Base-by-base conservation (phyloP, 2,797 vertebrate species). In the Neomorphus geoffroyi region DNA sequence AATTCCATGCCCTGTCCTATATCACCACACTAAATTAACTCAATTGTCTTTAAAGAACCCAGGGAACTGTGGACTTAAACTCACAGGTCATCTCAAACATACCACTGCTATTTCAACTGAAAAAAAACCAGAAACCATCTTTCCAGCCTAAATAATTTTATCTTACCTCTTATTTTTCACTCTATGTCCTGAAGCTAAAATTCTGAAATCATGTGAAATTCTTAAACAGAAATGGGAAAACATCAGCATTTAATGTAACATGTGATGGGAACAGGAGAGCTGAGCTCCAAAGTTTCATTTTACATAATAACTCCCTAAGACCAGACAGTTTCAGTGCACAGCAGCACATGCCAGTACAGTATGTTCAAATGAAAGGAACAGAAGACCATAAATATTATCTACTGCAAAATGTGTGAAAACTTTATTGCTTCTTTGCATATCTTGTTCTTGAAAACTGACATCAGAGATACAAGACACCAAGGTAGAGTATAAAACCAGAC, bases 401-500 rank as follows among this genome's bases (percentile, higher is more conserved):
- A 24, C n/a, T 48, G 33, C 22, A 73, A 80, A 91, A 94, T 17
- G 95, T 94, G 92, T 93, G 80, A 94, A 92, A 89, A 95, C 41
- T n/a, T 70, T 84, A 88, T 74, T 89, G 64, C 67, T 82, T 88
- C 53, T 90, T 72, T 88, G 62, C 35, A 27, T 93, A 92, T 73
- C 86, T 85, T 95, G 94, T 95, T 96, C 80, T 71, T 67, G 61
- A 82, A 93, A 71, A 85, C 60, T 86, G 80, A 61, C 46, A 90
- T 84, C 60, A 90, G 85, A 90, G 69, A 88, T 85, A 91, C 3
- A 69, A 94, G 77, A 92, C 79, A 88, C 5, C 28, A 80, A 90
- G 35, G 37, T 51, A 23, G 43, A 86, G 9, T 23, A 82, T 41
- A 88, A 95, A 92, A 84, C 15, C 57, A 73, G 28, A 16, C 16